phyloP scores from a whole-genome alignment of 1,140 invertebrate genomes.

The Drosophila tropicalis region DNA sequence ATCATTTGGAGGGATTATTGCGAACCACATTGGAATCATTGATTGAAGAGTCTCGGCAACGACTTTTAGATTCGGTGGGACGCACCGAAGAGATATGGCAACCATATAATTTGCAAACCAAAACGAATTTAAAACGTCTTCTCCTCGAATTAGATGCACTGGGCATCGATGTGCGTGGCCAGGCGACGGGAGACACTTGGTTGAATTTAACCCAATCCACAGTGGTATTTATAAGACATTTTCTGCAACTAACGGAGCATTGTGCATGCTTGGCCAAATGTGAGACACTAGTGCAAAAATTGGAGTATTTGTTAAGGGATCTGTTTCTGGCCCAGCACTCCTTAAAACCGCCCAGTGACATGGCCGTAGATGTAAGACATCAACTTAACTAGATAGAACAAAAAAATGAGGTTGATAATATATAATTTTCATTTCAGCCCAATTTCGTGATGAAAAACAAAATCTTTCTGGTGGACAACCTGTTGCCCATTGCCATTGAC shows the following conservation, averaged over 20 bases:
- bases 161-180: conserved; percentile 80
- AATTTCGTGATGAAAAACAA: conserved; percentile 82
- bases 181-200: conserved; percentile 82
- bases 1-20: conserved; percentile 92
- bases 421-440: conserved; percentile 43
- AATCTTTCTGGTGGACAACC: conserved; percentile 74
- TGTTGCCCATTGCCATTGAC: conserved; percentile 74
- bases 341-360: conserved; percentile 66
- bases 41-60: conserved; percentile 78
- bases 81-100: conserved; percentile 91
- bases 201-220: conserved; percentile 81
- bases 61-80: conserved; percentile 87
- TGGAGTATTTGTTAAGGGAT: conserved; percentile 70
- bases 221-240: conserved; percentile 76
- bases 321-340: conserved; percentile 74
- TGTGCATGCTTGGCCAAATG: conserved; percentile 76
- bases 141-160: conserved; percentile 84
- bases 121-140: conserved; percentile 84
- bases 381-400: background rate
- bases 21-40: conserved; percentile 86
- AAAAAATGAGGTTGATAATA: background rate
- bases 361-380: conserved; percentile 76
- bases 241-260: conserved; percentile 71
- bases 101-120: conserved; percentile 87
- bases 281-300: conserved; percentile 66